phyloP scores from a whole-genome alignment of 2,113 vertebrate genomes.

The Sakesphorus luctuosus region DNA sequence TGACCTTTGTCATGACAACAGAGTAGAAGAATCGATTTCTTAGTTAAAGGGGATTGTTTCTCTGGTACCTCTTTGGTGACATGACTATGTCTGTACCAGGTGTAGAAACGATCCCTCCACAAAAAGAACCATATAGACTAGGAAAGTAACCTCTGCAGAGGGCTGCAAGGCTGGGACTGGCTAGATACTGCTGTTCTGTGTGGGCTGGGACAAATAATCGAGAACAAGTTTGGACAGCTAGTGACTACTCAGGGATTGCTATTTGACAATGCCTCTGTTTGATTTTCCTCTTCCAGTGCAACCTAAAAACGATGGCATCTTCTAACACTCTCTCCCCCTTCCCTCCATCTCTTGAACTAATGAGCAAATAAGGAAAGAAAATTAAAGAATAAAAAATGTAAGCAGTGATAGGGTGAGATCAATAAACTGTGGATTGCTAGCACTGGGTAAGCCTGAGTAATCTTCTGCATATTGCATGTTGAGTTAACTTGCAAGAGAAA shows the following conservation, averaged over 20 bases:
- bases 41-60: neutral
- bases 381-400: constrained; percentile 82
- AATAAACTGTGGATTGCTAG: constrained; percentile 76
- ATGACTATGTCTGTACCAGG: neutral
- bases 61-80: neutral
- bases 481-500: constrained; percentile 80
- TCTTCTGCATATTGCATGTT: constrained; percentile 73
- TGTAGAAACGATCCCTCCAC: neutral
- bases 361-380: constrained; percentile 80
- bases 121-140: neutral
- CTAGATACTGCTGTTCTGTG: neutral
- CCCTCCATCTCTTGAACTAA: constrained; percentile 55
- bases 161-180: neutral
- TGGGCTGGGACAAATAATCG: neutral
- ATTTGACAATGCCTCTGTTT: neutral
- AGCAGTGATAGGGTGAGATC: constrained; percentile 75
- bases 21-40: neutral
- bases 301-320: constrained; percentile 51
- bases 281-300: constrained; percentile 19
- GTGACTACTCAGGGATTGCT: neutral
- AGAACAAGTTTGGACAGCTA: neutral
- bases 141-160: neutral
- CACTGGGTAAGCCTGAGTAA: constrained; percentile 74
- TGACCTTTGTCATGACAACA: neutral
- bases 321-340: neutral